Base-by-base conservation (phyloP, 2,888 invertebrate species). In the Adineta ricciae region DNA sequence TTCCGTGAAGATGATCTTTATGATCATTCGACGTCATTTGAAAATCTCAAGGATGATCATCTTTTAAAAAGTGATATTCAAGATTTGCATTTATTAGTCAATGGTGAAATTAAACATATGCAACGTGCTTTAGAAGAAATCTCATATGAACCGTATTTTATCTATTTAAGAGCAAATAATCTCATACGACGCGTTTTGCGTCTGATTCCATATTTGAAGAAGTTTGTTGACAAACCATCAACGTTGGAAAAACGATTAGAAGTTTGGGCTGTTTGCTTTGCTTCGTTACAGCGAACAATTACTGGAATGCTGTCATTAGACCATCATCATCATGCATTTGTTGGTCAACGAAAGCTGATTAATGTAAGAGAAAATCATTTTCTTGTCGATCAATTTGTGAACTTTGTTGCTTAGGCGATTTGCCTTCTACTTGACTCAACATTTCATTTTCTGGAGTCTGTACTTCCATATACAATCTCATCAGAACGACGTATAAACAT, bases 61-160 rank as follows among this genome's bases (percentile, higher is more conserved):
- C 41, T 78, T n/a, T n/a, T 78, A 24, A 78, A 78, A 78, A 41
- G 38, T 78, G 78, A 78, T 78, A 78, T 78, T n/a, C 38, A 78
- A 41, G 78, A 78, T 78, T 78, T 78, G n/a, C 38, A 78, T 78
- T 11, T 32, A 41, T 41, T 78, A 41, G 78, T 78, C 24, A 78
- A 78, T n/a, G 78, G 41, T 7, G 78, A 78, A 78, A 19, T 78
- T 41, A 38, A 38, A 78, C 78, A 78, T 36, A 41, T 78, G 41
- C 78, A 78, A 78, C 78, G 78, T 41, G 41, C 78, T 5, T n/a
- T 78, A 41, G n/a, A 38, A 14, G 78, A 78, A 78, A 41, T 78
- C 14, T 0, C 38, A 24, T 78, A n/a, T 38, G 78, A 78, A 78
- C 78, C 78, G 2, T 78, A 78, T n/a, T 78, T 41, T 32, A 41